Evolutionary conservation across 2,888 invertebrate genomes (phyloP).

Genomic region (Baronia brevicornis): DNA sequence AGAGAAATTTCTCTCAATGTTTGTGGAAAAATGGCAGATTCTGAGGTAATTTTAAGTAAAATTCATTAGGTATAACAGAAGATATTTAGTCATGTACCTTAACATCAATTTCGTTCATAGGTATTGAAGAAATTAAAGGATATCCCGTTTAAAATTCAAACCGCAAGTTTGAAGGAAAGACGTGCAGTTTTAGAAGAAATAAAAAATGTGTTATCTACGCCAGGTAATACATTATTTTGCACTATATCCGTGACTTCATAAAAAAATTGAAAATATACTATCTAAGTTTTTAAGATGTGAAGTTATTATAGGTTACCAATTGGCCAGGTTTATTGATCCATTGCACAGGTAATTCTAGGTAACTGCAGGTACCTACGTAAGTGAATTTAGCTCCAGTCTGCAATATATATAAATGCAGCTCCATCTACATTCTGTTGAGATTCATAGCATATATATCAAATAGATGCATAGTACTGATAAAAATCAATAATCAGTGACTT

Average conservation of each 20-base stretch:
- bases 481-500: too few relatives aligned
- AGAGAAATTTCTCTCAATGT: conserved; percentile 41
- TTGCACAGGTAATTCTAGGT: conserved; percentile 7
- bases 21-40: conserved; percentile 79
- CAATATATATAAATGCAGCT: conserved; percentile 1
- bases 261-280: background rate
- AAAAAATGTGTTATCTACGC: conserved; percentile 80
- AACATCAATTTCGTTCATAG: conserved; percentile 50
- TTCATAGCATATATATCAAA: background rate
- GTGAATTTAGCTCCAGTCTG: conserved; percentile 21
- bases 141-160: conserved; percentile 83
- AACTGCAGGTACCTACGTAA: conserved; percentile 10
- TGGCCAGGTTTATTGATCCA: conserved; percentile 15
- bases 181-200: conserved; percentile 80
- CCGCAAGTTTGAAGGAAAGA: conserved; percentile 82
- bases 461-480: too few relatives aligned
- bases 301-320: conserved; percentile 10
- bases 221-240: conserved; percentile 73
- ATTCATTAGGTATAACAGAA: conserved; percentile 4
- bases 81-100: conserved; percentile 12
- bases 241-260: background rate
- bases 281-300: background rate
- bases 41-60: conserved; percentile 68
- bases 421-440: background rate
- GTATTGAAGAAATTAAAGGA: conserved; percentile 82